A percentile compares a stretch with the other conserved stretches of the same genome.
Evolutionary conservation across 1,140 invertebrate species (phyloP).

Genomic region (Drosophila orena): DNA sequence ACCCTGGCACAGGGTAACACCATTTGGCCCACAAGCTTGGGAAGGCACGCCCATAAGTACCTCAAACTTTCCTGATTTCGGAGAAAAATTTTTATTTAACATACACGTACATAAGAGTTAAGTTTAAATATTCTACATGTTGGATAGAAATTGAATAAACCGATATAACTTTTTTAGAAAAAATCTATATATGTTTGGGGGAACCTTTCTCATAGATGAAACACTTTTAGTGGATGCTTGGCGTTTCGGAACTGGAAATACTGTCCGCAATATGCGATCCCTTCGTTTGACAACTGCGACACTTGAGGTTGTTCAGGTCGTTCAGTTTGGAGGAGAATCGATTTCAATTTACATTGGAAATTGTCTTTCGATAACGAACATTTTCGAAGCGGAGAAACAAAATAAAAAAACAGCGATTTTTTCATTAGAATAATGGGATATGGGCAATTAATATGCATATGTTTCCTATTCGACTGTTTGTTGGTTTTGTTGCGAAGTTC

Average conservation of each 20-base stretch:
- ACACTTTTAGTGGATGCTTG: background rate
- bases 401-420: constrained; percentile 22
- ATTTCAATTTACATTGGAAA: constrained; percentile 70
- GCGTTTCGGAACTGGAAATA: constrained; percentile 5
- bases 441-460: constrained; percentile 80
- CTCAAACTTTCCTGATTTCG: background rate
- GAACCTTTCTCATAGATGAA: background rate
- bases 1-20: constrained; percentile 27
- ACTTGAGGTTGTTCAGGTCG: constrained; percentile 69
- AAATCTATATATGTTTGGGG: background rate
- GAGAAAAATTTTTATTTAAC: too few relatives aligned
- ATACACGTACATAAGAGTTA: too few relatives aligned
- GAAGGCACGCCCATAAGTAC: background rate
- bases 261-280: background rate
- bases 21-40: constrained; percentile 5
- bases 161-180: too few relatives aligned
- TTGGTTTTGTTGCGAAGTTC: constrained; percentile 49
- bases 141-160: too few relatives aligned
- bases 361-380: constrained; percentile 38
- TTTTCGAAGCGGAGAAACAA: constrained; percentile 11
- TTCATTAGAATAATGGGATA: constrained; percentile 67
- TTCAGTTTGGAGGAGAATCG: constrained; percentile 49
- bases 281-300: constrained; percentile 18
- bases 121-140: too few relatives aligned
- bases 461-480: constrained; percentile 54